A percentile compares a stretch with the other conserved stretches of the same genome.
These are phyloP conservation scores for Druon quercuslanigerum DNA, from an alignment of 1,140 invertebrate genomes.

Conservation along the genomic window DNA sequence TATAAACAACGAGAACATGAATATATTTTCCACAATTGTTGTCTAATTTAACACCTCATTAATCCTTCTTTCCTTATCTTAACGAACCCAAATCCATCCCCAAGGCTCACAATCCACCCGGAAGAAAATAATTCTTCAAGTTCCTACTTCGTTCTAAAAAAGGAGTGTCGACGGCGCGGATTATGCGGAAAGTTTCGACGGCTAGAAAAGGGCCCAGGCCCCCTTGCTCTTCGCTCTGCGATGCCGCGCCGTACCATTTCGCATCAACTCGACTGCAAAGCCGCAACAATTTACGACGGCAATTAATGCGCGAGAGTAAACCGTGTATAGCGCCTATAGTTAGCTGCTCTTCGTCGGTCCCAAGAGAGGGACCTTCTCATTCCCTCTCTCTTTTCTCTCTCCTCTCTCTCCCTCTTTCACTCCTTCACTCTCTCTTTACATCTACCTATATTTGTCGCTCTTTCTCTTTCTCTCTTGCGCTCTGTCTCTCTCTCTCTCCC, in stretches of 20 bases:
- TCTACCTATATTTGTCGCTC: neutral
- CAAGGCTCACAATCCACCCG: slow-evolving; percentile 39
- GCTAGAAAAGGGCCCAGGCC: neutral
- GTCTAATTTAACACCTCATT: no score
- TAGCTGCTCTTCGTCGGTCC: slow-evolving; percentile 50
- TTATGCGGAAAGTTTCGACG: slow-evolving; percentile 1
- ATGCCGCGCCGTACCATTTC: slow-evolving; percentile 53
- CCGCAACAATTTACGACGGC: slow-evolving; percentile 75
- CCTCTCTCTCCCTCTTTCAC: neutral
- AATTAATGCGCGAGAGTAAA: slow-evolving; percentile 75
- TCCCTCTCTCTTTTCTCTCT: neutral
- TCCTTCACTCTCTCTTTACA: neutral
- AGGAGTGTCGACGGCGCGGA: neutral
- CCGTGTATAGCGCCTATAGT: slow-evolving; percentile 69
- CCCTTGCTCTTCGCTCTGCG: slow-evolving; percentile 5
- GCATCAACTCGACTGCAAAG: slow-evolving; percentile 64
- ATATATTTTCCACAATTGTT: no score
- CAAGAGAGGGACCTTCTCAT: slow-evolving; percentile 31
- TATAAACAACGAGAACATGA: no score
- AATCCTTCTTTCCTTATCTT: no score
- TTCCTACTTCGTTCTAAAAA: slow-evolving; percentile 41
- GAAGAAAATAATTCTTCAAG: slow-evolving; percentile 37
- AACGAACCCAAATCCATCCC: slow-evolving; percentile 7
- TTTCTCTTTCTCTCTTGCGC: neutral
- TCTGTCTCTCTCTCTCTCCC: neutral